These are phyloP conservation scores for Turdus rufiventris DNA, from an alignment of 2,113 vertebrate genomes.

Conservation along the genomic window DNA sequence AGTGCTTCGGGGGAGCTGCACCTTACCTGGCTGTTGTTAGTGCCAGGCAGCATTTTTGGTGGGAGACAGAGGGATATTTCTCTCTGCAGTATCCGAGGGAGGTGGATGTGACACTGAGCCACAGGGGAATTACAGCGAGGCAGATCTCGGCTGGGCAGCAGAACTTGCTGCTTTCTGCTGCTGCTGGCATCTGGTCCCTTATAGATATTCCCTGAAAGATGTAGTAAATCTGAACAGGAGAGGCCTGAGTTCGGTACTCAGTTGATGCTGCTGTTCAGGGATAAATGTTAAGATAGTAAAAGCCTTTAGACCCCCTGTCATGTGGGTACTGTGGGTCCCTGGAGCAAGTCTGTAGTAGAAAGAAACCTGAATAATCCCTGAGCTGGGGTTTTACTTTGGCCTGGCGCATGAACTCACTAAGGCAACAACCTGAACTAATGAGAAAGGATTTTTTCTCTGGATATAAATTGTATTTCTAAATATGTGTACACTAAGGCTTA, in stretches of 20 bases:
- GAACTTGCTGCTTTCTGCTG: not conserved
- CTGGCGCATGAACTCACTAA: not conserved
- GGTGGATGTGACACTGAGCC: accelerated
- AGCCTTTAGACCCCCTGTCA: not conserved
- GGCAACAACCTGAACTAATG: not conserved
- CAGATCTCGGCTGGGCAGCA: not conserved
- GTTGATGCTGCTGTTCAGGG: not conserved
- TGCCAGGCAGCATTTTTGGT: not conserved
- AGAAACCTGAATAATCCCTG: not conserved
- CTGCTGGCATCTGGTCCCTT: not conserved
- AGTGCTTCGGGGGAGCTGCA: accelerated
- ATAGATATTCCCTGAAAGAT: not conserved
- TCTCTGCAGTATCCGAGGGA: not conserved
- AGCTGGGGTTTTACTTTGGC: not conserved
- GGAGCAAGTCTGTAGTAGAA: not conserved
- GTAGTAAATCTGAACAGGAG: not conserved
- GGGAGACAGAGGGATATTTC: not conserved
- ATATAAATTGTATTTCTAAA: not conserved
- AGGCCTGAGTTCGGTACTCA: accelerated
- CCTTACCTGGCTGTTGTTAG: not conserved
- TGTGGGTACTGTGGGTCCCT: not conserved
- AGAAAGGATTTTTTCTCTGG: not conserved
- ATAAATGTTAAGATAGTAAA: not conserved
- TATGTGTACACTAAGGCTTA: not conserved
- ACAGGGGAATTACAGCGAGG: not conserved